A percentile compares a stretch with the other conserved stretches of the same genome.
phyloP scores from a whole-genome alignment of 1,140 invertebrate species.

The Sitophilus oryzae region DNA sequence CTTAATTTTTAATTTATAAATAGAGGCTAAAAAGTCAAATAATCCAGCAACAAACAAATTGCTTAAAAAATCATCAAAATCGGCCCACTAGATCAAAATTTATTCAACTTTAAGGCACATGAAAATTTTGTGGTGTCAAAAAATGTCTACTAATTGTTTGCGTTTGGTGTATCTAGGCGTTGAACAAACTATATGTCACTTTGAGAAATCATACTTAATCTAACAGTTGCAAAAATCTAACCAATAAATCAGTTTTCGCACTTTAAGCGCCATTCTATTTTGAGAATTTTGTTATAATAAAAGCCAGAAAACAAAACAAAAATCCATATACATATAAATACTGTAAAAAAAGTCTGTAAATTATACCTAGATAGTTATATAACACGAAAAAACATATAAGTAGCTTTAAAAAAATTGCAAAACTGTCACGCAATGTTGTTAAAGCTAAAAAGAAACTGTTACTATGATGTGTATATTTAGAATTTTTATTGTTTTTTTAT shows the following conservation, averaged over 20 bases:
- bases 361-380: slow-evolving; percentile 3
- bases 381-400: background rate
- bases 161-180: no score
- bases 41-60: no score
- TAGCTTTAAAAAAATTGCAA: slow-evolving; percentile 4
- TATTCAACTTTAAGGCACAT: no score
- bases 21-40: no score
- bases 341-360: slow-evolving; percentile 9
- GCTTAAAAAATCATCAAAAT: no score
- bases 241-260: background rate
- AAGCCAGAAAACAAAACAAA: background rate
- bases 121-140: no score
- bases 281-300: background rate
- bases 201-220: no score
- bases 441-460: background rate
- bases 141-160: no score
- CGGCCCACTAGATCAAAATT: no score
- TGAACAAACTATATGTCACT: no score
- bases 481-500: background rate
- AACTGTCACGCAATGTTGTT: background rate
- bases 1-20: no score
- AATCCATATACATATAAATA: slow-evolving; percentile 6
- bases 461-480: background rate
- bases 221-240: no score
- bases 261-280: background rate